Conservation (phyloP, 2,113 vertebrate genomes). For the Theropithecus gelada region DNA sequence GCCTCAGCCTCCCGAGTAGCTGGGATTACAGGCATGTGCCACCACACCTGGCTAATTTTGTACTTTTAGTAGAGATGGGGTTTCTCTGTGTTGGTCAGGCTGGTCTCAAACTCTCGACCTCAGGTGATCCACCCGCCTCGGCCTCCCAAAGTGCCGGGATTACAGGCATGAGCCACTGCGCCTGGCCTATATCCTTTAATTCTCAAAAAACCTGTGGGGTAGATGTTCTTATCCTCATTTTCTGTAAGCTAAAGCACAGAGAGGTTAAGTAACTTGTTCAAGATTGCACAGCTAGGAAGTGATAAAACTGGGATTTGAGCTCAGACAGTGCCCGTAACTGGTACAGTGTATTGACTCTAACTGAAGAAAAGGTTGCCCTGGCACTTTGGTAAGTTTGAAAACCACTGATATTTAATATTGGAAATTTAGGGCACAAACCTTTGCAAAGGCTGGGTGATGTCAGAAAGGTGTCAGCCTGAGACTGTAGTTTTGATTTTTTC, state of each 20-base stretch:
- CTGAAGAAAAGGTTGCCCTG: neutral
- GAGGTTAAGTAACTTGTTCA: neutral
- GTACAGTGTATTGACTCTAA: neutral
- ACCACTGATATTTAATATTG: neutral
- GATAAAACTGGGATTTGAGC: neutral
- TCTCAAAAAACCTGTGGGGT: neutral
- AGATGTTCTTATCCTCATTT: neutral
- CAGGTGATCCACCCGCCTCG: no score
- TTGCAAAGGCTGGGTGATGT: neutral
- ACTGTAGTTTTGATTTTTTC: slow-evolving; percentile 8
- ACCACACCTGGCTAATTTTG: no score
- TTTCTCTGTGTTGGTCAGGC: no score
- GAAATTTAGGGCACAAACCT: neutral
- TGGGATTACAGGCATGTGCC: no score
- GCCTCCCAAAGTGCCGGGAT: no score
- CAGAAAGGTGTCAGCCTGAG: neutral
- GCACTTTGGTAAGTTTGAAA: neutral
- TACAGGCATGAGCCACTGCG: no score
- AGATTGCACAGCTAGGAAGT: neutral
- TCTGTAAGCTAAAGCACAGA: neutral
- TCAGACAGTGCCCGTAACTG: neutral
- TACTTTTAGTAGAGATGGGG: no score
- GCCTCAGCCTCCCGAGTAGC: no score
- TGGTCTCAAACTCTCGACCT: no score
- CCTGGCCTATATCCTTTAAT: neutral